Conservation (phyloP, 2,888 invertebrate species). For the Harpalus rufipes region DNA sequence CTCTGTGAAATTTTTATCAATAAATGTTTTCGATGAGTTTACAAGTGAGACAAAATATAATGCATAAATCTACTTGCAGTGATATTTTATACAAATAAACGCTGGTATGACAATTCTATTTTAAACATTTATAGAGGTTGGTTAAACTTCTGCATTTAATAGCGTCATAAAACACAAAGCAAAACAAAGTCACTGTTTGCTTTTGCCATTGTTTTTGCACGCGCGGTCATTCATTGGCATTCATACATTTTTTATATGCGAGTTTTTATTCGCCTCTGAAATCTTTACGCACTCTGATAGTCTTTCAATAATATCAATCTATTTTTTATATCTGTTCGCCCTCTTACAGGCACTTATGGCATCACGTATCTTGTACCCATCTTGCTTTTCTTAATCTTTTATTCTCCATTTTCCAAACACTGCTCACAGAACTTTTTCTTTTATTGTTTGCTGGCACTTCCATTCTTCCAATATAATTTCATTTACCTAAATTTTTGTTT, state of each 20-base stretch:
- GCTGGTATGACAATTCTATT: constrained; percentile 13
- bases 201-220: constrained; percentile 49
- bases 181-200: constrained; percentile 16
- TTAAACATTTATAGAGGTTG: constrained; percentile 22
- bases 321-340: constrained; percentile 37
- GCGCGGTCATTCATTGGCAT: constrained; percentile 45
- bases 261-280: constrained; percentile 44
- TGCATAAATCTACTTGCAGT: too few relatives aligned
- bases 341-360: constrained; percentile 6
- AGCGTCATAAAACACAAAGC: constrained; percentile 33
- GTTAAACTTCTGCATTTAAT: constrained; percentile 46
- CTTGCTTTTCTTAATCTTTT: constrained; percentile 43
- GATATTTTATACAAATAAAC: neutral
- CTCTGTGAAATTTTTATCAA: too few relatives aligned
- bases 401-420: constrained; percentile 48
- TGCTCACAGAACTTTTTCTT: constrained; percentile 39
- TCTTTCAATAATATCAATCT: constrained; percentile 49
- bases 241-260: constrained; percentile 51
- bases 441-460: constrained; percentile 16
- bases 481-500: constrained; percentile 28
- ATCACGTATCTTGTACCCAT: constrained; percentile 42
- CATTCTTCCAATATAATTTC: constrained; percentile 10
- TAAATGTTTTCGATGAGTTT: too few relatives aligned
- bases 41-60: too few relatives aligned
- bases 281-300: constrained; percentile 55